Conservation (phyloP, 1,140 invertebrate genomes). For the Drosophila quadrilineata region DNA sequence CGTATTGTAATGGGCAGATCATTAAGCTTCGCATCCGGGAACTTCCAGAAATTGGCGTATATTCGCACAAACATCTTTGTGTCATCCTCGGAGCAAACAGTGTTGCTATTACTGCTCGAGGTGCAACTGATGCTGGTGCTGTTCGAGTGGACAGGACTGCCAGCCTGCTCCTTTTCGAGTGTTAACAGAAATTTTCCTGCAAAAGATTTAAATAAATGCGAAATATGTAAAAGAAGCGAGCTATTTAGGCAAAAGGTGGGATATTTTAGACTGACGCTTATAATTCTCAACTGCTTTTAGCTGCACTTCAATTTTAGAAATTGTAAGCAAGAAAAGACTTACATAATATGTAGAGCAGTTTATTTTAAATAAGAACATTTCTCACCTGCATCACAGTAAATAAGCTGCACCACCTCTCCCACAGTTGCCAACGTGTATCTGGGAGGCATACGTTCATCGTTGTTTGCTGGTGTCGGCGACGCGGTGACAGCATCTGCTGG, state of each 20-base stretch:
- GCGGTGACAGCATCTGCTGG: not conserved
- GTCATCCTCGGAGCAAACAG: conserved; percentile 70
- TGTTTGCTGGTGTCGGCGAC: conserved; percentile 8
- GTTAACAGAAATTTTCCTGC: conserved; percentile 75
- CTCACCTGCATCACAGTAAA: conserved; percentile 74
- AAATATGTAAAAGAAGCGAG: too few relatives aligned
- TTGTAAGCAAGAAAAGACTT: too few relatives aligned
- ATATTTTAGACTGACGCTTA: too few relatives aligned
- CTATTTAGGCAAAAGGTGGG: too few relatives aligned
- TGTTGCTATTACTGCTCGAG: conserved; percentile 74
- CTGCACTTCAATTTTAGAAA: too few relatives aligned
- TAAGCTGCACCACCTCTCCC: conserved; percentile 74
- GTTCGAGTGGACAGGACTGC: conserved; percentile 70
- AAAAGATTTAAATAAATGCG: too few relatives aligned
- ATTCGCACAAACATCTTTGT: conserved; percentile 79
- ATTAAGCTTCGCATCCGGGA: conserved; percentile 67
- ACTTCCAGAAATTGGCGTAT: conserved; percentile 80
- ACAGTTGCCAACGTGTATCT: conserved; percentile 72
- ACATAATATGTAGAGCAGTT: too few relatives aligned
- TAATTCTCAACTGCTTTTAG: too few relatives aligned
- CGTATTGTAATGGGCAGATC: conserved; percentile 76
- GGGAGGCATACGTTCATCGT: conserved; percentile 50
- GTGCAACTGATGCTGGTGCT: conserved; percentile 76
- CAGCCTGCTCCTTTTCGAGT: conserved; percentile 71
- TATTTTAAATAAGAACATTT: too few relatives aligned